Evolutionary conservation across 53 echinoderm and acorn worm genomes (phyloP), one percentile per base, ranked within the genome.

Genomic region (Glandiceps talaboti): DNA sequence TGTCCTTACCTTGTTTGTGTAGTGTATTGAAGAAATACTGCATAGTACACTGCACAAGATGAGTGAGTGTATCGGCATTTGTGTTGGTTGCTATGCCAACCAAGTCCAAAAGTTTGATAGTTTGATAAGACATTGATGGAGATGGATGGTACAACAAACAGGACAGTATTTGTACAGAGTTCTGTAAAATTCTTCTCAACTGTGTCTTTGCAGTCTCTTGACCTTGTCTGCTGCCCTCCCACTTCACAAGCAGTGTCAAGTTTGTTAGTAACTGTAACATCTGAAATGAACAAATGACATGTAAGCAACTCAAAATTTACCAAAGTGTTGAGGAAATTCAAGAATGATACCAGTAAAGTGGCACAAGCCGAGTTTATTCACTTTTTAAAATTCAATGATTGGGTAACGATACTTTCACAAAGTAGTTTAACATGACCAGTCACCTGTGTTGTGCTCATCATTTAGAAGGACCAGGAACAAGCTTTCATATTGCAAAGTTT

Each of bases 61-160:
- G 74, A 1, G 89, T 87, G 73, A 99, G 77, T 27, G 91, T 91
- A 1, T 89, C 87, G 82, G 88, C 85, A 84, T 91, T 79, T 82
- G 89, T 79, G 25, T 79, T 74, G 30, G 87, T 84, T 1, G 91
- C 89, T 27, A 88, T 78, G 33, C 89, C 91, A 83, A 99, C 87
- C 82, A 93, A 86, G 72, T 91, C 81, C 85, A 99, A 32, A 79
- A 99, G 93, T 76, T 87, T 86, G 74, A 99, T 87, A 45, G 93
- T 89, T 73, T 85, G 83, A 28, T 83, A 82, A 33, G 99, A 89
- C 27, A 99, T 84, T 64, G 79, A 80, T 77, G 85, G 29, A 76
- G 87, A 87, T 14, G 87, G 32, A 77, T 99, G 99, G 80, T 99
- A 91, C 25, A 99, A 91, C 75, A 93, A 93, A 27, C 90, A 89